A percentile compares a stretch with the other conserved stretches of the same genome.
Evolutionary conservation across 1,140 invertebrate species (phyloP).

Genomic region (Chrysoperla carnea): DNA sequence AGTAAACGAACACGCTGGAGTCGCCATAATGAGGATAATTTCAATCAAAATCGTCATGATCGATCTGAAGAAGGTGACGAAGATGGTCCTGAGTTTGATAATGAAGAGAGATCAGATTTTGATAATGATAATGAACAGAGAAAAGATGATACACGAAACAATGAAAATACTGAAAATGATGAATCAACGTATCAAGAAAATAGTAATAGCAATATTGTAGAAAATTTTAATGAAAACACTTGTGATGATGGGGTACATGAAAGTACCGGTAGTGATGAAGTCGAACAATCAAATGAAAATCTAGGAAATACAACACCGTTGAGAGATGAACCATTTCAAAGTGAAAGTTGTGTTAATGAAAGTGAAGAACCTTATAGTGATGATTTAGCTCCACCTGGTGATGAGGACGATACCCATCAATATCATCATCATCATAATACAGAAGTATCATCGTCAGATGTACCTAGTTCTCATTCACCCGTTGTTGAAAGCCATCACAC

Average conservation of each 20-base stretch:
- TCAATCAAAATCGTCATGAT: not conserved
- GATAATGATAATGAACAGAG: not conserved
- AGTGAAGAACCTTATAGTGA: no score
- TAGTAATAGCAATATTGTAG: not conserved
- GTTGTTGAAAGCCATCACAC: no score
- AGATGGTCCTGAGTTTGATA: not conserved
- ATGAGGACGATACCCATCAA: no score
- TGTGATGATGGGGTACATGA: not conserved
- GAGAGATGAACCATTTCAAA: not conserved
- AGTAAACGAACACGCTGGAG: constrained; percentile 10
- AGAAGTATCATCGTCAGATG: no score
- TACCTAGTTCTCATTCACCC: no score
- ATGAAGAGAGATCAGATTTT: no score
- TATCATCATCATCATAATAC: no score
- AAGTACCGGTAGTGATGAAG: no score
- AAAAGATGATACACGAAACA: not conserved
- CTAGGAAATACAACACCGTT: constrained; percentile 4
- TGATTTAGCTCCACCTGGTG: no score
- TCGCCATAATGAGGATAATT: constrained; percentile 7
- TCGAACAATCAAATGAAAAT: not conserved
- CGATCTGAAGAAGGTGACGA: not conserved
- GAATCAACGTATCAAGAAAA: not conserved
- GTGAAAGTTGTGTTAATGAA: no score
- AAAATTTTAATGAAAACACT: not conserved
- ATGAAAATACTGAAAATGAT: not conserved